Evolutionary conservation across 2,888 invertebrate genomes (phyloP).

Genomic region (Lasioglossum oenotherae): DNA sequence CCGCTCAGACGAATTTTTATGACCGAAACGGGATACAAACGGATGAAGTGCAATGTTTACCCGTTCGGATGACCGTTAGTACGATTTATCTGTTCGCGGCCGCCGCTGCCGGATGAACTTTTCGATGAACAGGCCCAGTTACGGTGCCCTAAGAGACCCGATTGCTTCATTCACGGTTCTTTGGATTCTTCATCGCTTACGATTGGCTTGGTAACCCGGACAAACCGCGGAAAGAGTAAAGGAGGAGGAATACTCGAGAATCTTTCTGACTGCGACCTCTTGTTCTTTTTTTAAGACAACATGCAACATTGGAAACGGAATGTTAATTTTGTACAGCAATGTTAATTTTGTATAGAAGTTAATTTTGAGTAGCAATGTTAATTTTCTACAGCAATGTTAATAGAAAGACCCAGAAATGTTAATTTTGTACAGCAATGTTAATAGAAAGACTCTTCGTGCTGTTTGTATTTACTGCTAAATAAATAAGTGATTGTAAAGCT

Average conservation of each 20-base stretch:
- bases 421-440: too few relatives aligned
- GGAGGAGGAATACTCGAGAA: neutral
- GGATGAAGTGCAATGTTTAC: conserved; percentile 19
- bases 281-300: neutral
- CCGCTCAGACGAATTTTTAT: conserved; percentile 45
- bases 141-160: neutral
- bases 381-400: too few relatives aligned
- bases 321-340: neutral
- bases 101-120: neutral
- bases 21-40: conserved; percentile 9
- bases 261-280: too few relatives aligned
- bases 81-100: conserved; percentile 9
- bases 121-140: neutral
- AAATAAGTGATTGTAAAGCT: too few relatives aligned
- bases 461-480: too few relatives aligned
- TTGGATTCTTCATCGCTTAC: neutral
- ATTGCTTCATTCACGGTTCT: conserved; percentile 1
- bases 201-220: neutral
- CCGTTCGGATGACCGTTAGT: conserved; percentile 15
- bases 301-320: neutral
- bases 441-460: too few relatives aligned
- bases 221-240: neutral
- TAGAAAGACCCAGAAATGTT: too few relatives aligned
- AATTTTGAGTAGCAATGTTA: too few relatives aligned
- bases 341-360: too few relatives aligned